Base-by-base conservation (phyloP, 1,140 invertebrate genomes). In the Drosophila arawakana region DNA sequence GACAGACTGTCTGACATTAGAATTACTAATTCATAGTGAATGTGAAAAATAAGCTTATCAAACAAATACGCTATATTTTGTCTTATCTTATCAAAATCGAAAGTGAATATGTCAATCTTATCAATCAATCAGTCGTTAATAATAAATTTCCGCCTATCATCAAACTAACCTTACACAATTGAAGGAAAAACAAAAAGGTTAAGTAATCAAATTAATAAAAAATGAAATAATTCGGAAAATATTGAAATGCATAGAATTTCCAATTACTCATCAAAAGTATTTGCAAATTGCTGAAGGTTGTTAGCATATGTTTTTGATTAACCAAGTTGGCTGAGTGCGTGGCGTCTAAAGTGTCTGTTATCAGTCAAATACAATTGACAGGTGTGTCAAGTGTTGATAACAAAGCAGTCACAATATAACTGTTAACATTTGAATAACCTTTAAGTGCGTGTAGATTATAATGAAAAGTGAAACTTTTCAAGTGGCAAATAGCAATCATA, bases 131-230 rank as follows among this genome's bases (percentile, higher is more conserved):
- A 47, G 21, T 34, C 25, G 30, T 25, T 34, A 35, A 52, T 52
- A 25, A 7, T 30, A 7, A 52, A 35, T 13, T 30, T 52, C 49
- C n/a, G 49, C n/a, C 30, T 35, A n/a, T n/a, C 30, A 52, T 34
- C 49, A 57, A 57, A 57, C 54, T 57, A 57, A 57, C 54, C 54
- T 57, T 57, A n/a, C 15, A 39, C 54, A 57, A 57, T 41, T 6
- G 44, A 18, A 7, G 5, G 10, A 18, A 57, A 35, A 54, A 7
- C 7, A 3, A 35, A 54, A 8, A 0, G 18, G 9, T 13, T 13
- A 34, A 25, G 5, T 35, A 15, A 52, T n/a, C 5, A 8, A 11
- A 50, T 50, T 10, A 21, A 49, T n/a, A 30, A 52, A 52, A 52
- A 25, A 3, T 34, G 7, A 52, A 52, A n/a, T 35, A 25, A 52